phyloP scores from a whole-genome alignment of 1,140 invertebrate species.

The Cyrtorhinus lividipennis region DNA sequence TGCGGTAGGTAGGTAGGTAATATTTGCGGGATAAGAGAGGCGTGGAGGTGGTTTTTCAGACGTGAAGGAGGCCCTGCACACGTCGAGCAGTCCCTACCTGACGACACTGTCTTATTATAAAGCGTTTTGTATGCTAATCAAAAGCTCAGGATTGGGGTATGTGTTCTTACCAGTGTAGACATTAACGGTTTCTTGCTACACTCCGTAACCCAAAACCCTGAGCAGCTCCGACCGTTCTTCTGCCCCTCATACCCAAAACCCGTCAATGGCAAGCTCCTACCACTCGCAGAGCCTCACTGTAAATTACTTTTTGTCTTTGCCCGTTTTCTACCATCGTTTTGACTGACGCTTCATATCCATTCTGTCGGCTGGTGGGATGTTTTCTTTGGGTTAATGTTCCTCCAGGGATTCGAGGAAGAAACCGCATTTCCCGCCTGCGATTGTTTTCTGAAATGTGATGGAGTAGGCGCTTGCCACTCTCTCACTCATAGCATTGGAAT shows the following conservation, averaged over 20 bases:
- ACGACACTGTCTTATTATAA: conserved; percentile 10
- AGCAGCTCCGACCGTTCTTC: too few species aligned
- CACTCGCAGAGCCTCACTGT: not conserved
- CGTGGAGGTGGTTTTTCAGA: too few species aligned
- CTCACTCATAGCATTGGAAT: too few species aligned
- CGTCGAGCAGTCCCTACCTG: conserved; percentile 5
- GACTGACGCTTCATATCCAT: not conserved
- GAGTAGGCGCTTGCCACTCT: too few species aligned
- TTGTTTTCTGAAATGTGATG: too few species aligned
- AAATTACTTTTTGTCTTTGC: not conserved
- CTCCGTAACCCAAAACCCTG: not conserved
- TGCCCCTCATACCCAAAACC: too few species aligned
- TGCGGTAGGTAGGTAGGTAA: too few species aligned
- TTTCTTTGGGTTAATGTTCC: not conserved
- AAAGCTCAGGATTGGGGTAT: not conserved
- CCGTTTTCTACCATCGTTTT: not conserved
- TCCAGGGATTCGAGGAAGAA: too few species aligned
- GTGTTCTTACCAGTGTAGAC: not conserved
- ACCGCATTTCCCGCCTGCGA: too few species aligned
- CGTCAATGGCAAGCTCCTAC: not conserved
- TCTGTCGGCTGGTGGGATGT: not conserved
- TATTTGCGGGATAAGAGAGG: too few species aligned
- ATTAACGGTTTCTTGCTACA: not conserved
- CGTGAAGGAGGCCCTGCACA: too few species aligned
- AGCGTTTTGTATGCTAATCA: conserved; percentile 17